Evolutionary conservation across 2,113 vertebrate species (phyloP), one percentile per base, ranked within the genome.

Genomic region (Penelope pileata): DNA sequence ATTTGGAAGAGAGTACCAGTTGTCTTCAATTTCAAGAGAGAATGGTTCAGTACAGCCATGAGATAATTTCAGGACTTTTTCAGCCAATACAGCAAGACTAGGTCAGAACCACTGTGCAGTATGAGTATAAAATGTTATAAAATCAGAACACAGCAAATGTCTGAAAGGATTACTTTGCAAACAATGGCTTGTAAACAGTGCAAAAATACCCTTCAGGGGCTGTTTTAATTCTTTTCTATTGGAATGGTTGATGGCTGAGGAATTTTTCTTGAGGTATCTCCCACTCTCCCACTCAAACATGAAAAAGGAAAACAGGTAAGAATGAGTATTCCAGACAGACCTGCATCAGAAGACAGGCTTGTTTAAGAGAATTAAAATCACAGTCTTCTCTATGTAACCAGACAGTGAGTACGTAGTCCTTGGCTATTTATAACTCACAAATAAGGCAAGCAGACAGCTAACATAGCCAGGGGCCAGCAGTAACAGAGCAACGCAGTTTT

Each of bases 351-450:
- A 94, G 78, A 77, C 69, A 80, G 62, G 40, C 83, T 93, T 96
- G 96, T 92, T 96, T 94, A 82, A 74, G 81, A 56, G 82, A 56
- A 95, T 93, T 93, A 95, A 94, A 93, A 86, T 95, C 96, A 78
- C 30, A 36, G 81, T 70, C 90, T 76, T 70, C 48, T 80, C 83
- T 84, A 94, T 94, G 76, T 60, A 93, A 91, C 7, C 72, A 90
- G 94, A 96, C 96, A 95, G 92, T 70, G 83, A 93, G 50, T 89
- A 85, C 91, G 95, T 95, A 96, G 66, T 79, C 76, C 83, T 45
- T 62, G 85, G 89, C 95, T 97, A 95, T 97, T 97, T 97, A 96
- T 97, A 97, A 94, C 94, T 91, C 94, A 73, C 89, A 93, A 96
- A 91, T 95, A 96, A 93, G 82, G 81, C 80, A 45, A 94, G 81